These are phyloP conservation scores for Eristalinus aeneus DNA, from an alignment of 2,888 invertebrate species.

Conservation along the genomic window DNA sequence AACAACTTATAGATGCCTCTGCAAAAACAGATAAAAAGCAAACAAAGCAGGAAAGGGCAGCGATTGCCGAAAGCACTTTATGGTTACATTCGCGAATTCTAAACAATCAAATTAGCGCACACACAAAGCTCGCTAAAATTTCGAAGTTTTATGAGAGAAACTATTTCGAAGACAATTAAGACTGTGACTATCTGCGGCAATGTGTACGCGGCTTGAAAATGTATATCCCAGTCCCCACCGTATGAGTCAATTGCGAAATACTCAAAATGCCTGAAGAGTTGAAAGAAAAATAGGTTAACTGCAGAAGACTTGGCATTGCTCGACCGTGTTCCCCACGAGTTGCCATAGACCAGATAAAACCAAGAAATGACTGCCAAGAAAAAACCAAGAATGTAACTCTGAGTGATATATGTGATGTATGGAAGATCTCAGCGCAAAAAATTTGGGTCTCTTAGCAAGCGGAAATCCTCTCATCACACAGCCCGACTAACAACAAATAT, in stretches of 20 bases:
- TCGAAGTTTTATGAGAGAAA: neutral
- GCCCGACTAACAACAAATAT: slow-evolving; percentile 9
- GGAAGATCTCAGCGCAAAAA: neutral
- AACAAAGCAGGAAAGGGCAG: neutral
- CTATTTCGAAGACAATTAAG: neutral
- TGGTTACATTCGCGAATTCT: slow-evolving; percentile 4
- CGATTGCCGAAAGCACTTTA: neutral
- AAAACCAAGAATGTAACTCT: neutral
- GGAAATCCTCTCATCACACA: neutral
- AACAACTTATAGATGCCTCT: neutral
- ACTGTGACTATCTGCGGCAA: neutral
- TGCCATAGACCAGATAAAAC: slow-evolving; percentile 8
- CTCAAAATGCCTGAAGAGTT: neutral
- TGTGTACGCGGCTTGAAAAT: neutral
- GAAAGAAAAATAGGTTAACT: slow-evolving; percentile 37
- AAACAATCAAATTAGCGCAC: neutral
- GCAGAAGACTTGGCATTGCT: slow-evolving; percentile 43
- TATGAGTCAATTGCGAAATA: neutral
- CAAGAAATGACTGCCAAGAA: slow-evolving; percentile 19
- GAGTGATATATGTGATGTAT: slow-evolving; percentile 12
- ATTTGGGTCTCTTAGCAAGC: slow-evolving; percentile 16
- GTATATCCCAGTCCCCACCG: neutral
- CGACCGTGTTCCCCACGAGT: neutral
- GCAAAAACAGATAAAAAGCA: neutral
- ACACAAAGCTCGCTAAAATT: neutral